Base-by-base conservation (phyloP, 2,797 vertebrate species). In the Vespertilio murinus region DNA sequence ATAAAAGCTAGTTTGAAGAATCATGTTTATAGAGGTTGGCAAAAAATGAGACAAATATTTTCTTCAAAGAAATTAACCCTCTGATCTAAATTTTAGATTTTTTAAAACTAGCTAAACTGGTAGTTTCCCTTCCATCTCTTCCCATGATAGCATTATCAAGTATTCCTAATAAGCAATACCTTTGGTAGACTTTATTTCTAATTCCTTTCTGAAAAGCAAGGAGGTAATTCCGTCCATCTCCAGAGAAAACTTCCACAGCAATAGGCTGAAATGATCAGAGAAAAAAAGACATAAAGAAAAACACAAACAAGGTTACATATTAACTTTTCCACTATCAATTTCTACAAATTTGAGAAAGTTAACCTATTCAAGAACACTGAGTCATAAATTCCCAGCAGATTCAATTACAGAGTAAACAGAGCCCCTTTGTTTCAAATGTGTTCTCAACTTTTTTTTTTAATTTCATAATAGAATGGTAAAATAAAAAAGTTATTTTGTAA, bases 131-230 rank as follows among this genome's bases (percentile, higher is more conserved):
- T 65, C 42, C 70, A 61, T 35, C 30, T 45, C 47, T 45, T 74
- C 33, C 93, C 73, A 80, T 5, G 23, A 67, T 0, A 71, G 45
- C 16, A 61, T n/a, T 42, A 42, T 12, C 40, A 93, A 88, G 13
- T 64, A 64, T 25, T 77, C 22, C 65, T 28, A 25, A 35, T 59
- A 67, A 89, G 88, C 10, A 35, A 59, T 98, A 99, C 99, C 99
- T 99, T 98, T 99, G 99, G 97, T 99, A 99, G 94, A 99, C 99
- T 98, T 99, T 99, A 98, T 99, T 99, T 95, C 99, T 98, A 83
- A 99, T 98, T 79, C 99, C 99, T 96, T 99, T 99, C 97, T 99
- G 99, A 98, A 99, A 99, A 90, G 99, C 99, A 59, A 99, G 97
- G 97, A 99, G 98, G 97, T 99, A 99, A 98, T 99, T 99, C 81